Percentiles rank a stretch among this genome's conserved stretches.
These are phyloP conservation scores for Parascotia fuliginaria DNA, from an alignment of 2,888 invertebrate species.

Conservation along the genomic window DNA sequence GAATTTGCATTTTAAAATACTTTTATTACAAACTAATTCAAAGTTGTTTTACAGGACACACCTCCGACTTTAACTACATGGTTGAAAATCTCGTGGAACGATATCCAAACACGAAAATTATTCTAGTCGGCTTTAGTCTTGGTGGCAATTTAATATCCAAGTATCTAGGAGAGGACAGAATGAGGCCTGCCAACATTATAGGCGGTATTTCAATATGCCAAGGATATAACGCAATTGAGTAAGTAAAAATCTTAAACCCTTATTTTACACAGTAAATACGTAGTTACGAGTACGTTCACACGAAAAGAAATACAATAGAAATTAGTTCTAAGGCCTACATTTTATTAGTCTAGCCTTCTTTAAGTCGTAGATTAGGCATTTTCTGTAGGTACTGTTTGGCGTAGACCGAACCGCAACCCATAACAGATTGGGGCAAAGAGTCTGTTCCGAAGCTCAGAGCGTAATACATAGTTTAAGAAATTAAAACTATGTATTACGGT, in stretches of 20 bases:
- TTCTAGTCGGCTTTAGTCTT: conserved; percentile 96
- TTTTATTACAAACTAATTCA: background rate
- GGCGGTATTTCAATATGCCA: conserved; percentile 97
- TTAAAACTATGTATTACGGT: no score
- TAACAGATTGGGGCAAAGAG: no score
- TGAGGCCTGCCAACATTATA: conserved; percentile 89
- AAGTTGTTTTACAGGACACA: conserved; percentile 88
- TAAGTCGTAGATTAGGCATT: no score
- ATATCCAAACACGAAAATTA: conserved; percentile 91
- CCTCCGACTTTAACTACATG: conserved; percentile 95
- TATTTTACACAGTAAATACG: no score
- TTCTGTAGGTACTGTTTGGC: no score
- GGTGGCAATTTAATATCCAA: conserved; percentile 97
- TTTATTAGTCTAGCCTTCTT: no score
- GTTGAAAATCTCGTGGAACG: conserved; percentile 89
- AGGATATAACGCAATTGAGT: conserved; percentile 97
- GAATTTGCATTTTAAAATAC: background rate
- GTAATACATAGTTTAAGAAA: no score
- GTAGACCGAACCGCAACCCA: no score
- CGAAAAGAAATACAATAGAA: no score
- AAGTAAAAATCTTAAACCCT: conserved; percentile 78
- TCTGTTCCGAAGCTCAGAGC: no score
- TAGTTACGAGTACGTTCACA: no score
- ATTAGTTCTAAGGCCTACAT: no score
- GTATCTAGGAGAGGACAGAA: conserved; percentile 93